These are phyloP conservation scores for Etia nguti DNA, from an alignment of 2,113 vertebrate genomes.

Conservation along the genomic window DNA sequence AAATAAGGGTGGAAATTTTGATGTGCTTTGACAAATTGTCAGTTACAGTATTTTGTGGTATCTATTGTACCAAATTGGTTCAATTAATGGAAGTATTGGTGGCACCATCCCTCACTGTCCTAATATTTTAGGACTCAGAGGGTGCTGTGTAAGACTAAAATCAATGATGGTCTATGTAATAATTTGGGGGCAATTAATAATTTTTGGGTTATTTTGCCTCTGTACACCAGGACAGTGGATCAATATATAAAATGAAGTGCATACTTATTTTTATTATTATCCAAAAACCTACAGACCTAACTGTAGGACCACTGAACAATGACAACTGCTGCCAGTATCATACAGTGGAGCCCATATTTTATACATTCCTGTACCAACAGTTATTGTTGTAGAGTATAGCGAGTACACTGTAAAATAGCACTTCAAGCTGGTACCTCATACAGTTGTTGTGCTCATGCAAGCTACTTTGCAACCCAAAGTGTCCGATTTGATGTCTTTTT, in stretches of 20 bases:
- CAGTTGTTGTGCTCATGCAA: neutral
- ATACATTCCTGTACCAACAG: neutral
- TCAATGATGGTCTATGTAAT: neutral
- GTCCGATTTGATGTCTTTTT: no score
- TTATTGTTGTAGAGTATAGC: neutral
- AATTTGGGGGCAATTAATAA: neutral
- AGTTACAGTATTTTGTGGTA: neutral
- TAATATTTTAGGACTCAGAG: neutral
- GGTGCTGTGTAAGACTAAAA: neutral
- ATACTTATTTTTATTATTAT: no score
- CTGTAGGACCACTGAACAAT: no score
- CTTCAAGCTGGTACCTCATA: neutral
- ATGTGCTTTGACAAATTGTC: neutral
- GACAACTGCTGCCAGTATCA: neutral
- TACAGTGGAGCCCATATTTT: neutral
- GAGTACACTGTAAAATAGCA: neutral
- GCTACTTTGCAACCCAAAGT: neutral
- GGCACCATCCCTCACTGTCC: neutral
- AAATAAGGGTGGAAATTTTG: neutral
- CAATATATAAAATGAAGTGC: no score
- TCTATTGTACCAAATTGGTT: neutral
- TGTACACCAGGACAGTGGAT: neutral
- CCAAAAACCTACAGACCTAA: neutral
- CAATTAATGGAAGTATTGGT: neutral
- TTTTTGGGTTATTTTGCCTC: neutral